Evolutionary conservation across 2,888 invertebrate genomes (phyloP), one percentile per base, ranked within the genome.

Genomic region (Polyommatus icarus): DNA sequence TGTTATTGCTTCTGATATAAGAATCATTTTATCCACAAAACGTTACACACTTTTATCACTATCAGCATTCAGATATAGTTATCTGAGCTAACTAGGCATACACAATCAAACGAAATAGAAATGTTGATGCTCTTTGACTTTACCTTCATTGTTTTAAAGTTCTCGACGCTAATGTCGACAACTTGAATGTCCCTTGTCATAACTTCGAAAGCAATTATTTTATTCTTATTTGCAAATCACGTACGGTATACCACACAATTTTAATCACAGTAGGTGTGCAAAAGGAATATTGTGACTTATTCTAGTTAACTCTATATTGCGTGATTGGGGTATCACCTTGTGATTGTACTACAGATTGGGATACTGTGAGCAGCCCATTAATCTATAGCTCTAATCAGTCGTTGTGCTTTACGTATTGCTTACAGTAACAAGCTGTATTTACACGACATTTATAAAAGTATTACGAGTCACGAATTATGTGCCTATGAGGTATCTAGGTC

Each of bases 361-460:
- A 72, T 20, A 15, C 15, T 20, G 54, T 57, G 77, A 57, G 72
- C 72, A 18, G 8, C 40, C 57, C 40, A 36, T 18, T 40, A 36
- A 24, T 59, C 40, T 77, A 72, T 71, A 73, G 72, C 57, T 24
- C 77, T 77, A 77, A 77, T 77, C 77, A 77, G 77, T 77, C 77
- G 40, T 77, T 73, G 77, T 72, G 40, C 57, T 72, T 36, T 59
- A 72, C 57, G 54, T 77, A 57, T 36, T 73, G 71, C 40, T 77
- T 75, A 75, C 1, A 40, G 20, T 73, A 72, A 75, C 50, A 75
- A 54, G 75, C 75, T 15, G 15, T 50, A 75, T 50, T 50, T 75
- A 75, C 46, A 50, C 46, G 40, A 40, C 18, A 75, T 24, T 29
- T 75, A 50, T 46, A 24, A 73, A 67, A 24, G 20, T 59, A 61